phyloP scores from a whole-genome alignment of 2,113 vertebrate genomes.

The Stegostoma tigrinum region DNA sequence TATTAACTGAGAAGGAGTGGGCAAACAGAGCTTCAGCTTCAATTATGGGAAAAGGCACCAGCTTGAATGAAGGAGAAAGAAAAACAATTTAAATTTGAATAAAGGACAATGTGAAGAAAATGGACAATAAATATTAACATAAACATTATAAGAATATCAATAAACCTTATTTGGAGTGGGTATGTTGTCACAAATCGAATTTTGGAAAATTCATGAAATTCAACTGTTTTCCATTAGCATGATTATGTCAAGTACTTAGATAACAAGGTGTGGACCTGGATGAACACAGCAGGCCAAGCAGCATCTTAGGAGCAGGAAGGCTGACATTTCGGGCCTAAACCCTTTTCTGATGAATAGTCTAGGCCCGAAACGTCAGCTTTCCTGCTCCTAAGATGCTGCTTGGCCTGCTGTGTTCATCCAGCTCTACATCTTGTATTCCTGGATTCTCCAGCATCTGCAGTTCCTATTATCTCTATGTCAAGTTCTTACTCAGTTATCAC shows the following conservation, averaged over 20 bases:
- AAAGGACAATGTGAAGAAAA: neutral
- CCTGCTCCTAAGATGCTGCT: no score
- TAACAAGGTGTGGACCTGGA: no score
- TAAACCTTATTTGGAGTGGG: neutral
- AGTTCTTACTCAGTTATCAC: neutral
- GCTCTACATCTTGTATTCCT: no score
- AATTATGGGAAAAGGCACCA: neutral
- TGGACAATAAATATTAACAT: neutral
- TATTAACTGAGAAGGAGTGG: neutral
- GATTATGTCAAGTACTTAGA: neutral
- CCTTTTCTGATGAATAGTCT: no score
- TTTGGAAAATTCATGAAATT: neutral
- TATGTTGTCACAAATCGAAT: neutral
- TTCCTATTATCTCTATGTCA: no score
- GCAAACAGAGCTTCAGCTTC: neutral
- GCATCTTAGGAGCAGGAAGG: no score
- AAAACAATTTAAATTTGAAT: neutral
- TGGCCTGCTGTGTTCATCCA: no score
- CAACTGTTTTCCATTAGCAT: neutral
- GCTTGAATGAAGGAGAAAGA: neutral
- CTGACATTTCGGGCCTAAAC: no score
- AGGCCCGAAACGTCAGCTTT: no score
- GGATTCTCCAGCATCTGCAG: no score
- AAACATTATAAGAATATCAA: neutral
- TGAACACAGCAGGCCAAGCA: no score